phyloP scores from a whole-genome alignment of 2,113 vertebrate genomes.

The Corythoichthys haematopterus region DNA sequence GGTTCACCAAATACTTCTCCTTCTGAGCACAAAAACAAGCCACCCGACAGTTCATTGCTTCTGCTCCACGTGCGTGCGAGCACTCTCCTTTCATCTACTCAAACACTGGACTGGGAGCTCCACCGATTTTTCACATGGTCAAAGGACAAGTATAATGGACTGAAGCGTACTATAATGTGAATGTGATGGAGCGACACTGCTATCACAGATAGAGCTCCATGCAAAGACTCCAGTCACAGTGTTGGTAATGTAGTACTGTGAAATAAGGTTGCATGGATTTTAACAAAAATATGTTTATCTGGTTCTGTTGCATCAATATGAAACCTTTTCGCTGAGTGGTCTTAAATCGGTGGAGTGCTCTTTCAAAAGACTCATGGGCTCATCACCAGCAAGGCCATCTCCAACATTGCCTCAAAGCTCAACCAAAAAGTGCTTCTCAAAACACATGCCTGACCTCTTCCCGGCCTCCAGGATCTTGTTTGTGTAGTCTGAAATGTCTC shows the following conservation, averaged over 20 bases:
- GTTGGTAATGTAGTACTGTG: neutral
- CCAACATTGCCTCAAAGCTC: conserved; percentile 71
- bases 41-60: conserved; percentile 54
- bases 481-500: conserved; percentile 54
- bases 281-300: neutral
- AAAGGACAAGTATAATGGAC: neutral
- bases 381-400: conserved; percentile 71
- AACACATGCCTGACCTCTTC: conserved; percentile 67
- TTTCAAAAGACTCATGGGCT: conserved; percentile 34
- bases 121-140: conserved; percentile 3
- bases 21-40: conserved; percentile 76
- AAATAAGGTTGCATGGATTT: conserved; percentile 1
- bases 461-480: conserved; percentile 52
- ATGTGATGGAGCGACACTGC: neutral
- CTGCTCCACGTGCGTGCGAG: conserved; percentile 29
- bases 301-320: neutral
- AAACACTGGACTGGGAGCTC: conserved; percentile 1
- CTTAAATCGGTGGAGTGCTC: conserved; percentile 7
- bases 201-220: neutral
- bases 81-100: conserved; percentile 25
- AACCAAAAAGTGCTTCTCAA: conserved; percentile 74
- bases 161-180: neutral
- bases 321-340: neutral
- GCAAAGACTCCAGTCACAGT: neutral
- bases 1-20: conserved; percentile 98